Base-by-base conservation (phyloP, 2,888 invertebrate species). In the Sesia apiformis region DNA sequence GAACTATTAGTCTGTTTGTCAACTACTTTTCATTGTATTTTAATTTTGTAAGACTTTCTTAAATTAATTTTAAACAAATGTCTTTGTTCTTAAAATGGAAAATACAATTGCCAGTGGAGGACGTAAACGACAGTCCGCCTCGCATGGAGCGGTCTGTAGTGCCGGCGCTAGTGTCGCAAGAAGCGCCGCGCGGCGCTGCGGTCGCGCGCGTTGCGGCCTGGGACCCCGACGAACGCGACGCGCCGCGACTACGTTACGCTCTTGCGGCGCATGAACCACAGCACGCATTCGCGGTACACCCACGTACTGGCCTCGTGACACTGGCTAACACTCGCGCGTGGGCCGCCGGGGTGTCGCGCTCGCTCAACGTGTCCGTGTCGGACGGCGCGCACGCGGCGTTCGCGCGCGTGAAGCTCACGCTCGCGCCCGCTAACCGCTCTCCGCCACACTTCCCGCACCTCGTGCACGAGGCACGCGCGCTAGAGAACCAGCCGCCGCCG, bases 361-460 rank as follows among this genome's bases (percentile, higher is more conserved):
- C 82, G 61, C 90, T 98, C 57, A 98, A 98, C 88, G 94, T 98
- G 41, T 98, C 98, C 1, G 98, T 97, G 46, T 96, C 96, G 55
- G 98, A 99, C 88, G 98, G 98, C 41, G 96, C 98, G 43, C 98
- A 97, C 85, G 97, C 97, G 4, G 95, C 93, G 62, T 98, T 95
- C 82, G 93, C 97, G 1, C 90, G 96, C 61, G 91, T 96, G 8
- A 95, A 95, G 85, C 93, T 96, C 52, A 92, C 94, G 68, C 91
- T 94, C 59, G 85, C 95, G 57, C 93, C 96, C 5, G 93, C 95
- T 58, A 98, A 98, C 87, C 70, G 90, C 91, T 63, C 92, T 93
- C 76, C 94, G 63, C 98, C 98, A 5, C 90, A 91, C 59, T 98
- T 98, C 81, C 91, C 93, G 8, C 93, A 95, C 72, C 87, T 93